phyloP scores from a whole-genome alignment of 2,888 invertebrate species.

The Tetropium fuscum region DNA sequence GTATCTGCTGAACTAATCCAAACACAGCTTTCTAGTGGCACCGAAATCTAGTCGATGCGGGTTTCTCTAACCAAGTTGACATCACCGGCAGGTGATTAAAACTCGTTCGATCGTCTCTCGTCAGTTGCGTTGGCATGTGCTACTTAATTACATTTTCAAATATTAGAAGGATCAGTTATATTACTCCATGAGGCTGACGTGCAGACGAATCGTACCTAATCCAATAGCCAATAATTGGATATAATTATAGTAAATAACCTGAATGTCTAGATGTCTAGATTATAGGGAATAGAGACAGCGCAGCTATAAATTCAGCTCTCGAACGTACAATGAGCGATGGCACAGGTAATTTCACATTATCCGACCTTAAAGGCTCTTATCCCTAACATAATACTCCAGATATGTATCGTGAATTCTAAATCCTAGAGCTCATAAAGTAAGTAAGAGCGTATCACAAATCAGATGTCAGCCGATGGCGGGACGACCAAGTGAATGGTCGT shows the following conservation, averaged over 20 bases:
- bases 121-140: no score
- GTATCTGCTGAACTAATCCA: no score
- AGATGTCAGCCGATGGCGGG: slow-evolving; percentile 52
- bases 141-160: no score
- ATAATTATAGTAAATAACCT: slow-evolving; percentile 5
- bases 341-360: slow-evolving; percentile 25
- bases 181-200: no score
- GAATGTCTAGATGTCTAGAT: slow-evolving; percentile 3
- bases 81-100: no score
- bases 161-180: no score
- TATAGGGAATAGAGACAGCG: not conserved
- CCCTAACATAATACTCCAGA: slow-evolving; percentile 37
- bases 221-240: not conserved
- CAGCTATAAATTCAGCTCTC: slow-evolving; percentile 9
- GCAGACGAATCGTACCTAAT: no score
- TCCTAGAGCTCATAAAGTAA: slow-evolving; percentile 41
- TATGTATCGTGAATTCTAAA: slow-evolving; percentile 40
- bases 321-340: slow-evolving; percentile 8
- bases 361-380: slow-evolving; percentile 28
- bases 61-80: no score
- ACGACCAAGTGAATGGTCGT: slow-evolving; percentile 47
- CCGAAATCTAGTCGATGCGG: no score
- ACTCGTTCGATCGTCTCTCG: no score
- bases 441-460: slow-evolving; percentile 52
- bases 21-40: no score